Evolutionary conservation across 1,140 invertebrate genomes (phyloP), one percentile per base, ranked within the genome.

Genomic region (Berghia stephanieae): DNA sequence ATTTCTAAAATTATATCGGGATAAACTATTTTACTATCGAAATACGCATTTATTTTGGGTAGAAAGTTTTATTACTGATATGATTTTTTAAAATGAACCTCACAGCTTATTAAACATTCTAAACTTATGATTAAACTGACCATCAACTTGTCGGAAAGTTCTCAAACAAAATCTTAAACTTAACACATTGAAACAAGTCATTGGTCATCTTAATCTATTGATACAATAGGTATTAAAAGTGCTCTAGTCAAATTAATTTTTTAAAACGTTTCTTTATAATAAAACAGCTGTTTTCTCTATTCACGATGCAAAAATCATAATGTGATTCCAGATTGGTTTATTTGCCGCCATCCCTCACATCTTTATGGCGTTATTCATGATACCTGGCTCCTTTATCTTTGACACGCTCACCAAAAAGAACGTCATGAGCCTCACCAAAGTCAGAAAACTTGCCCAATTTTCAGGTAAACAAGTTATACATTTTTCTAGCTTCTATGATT

Each of bases 341-440:
- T 71, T 78, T 31, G 44, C 75, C 3, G 75, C 73, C 0, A 0
- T 81, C 16, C 81, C 83, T 24, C 81, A 84, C 18, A 63, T 84
- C 21, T 71, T 80, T n/a, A 84, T 84, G 83, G 79, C 77, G 0
- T 49, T 84, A 2, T 78, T 81, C 5, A 76, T 81, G 21, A 68
- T 82, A 3, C 42, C 36, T n/a, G 81, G 78, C 0, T 79, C 81
- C 1, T 55, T 80, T 1, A 21, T 81, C 3, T 76, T 84, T 24
- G 80, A 84, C 44, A 71, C 71, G 21, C 36, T 82, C 1, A 78
- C 80, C 1, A 79, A 79, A 52, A 55, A 69, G 0, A 27, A 49
- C 1, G 70, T 66, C 13, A 46, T 82, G 10, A 80, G 68, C 31
- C 74, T 76, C 3, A 84, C 83, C 2, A 31, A 78, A 1, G 79